Conservation (phyloP, 2,797 vertebrate genomes). For the Leptodactylus fallax region DNA sequence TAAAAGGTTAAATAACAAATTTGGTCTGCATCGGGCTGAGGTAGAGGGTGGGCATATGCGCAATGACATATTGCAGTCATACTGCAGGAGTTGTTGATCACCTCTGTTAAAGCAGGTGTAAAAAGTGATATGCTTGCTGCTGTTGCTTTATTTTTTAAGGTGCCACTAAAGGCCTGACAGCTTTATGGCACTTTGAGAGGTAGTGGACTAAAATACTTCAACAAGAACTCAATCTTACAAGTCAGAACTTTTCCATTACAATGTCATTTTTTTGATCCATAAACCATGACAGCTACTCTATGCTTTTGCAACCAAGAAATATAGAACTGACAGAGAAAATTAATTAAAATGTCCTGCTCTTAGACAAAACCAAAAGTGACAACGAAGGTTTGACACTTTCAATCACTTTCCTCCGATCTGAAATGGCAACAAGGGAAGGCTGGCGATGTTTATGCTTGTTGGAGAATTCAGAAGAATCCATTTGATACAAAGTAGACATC, state of each 20-base stretch:
- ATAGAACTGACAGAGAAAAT: slow-evolving; percentile 57
- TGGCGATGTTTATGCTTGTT: slow-evolving; percentile 10
- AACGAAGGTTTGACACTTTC: slow-evolving; percentile 53
- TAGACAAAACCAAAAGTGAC: slow-evolving; percentile 50
- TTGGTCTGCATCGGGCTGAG: background rate
- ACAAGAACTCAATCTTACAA: slow-evolving; percentile 45
- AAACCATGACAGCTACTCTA: slow-evolving; percentile 60
- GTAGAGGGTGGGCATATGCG: background rate
- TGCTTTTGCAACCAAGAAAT: slow-evolving; percentile 57
- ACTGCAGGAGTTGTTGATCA: too few species aligned
- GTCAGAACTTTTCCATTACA: slow-evolving; percentile 56
- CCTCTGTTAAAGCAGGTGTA: background rate
- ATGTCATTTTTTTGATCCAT: slow-evolving; percentile 53
- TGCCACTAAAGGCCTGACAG: slow-evolving; percentile 9
- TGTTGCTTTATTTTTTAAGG: slow-evolving; percentile 26
- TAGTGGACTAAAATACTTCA: slow-evolving; percentile 37
- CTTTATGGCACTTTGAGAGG: slow-evolving; percentile 32
- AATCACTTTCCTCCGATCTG: slow-evolving; percentile 45
- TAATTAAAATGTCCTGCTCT: slow-evolving; percentile 58
- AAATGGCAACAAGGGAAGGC: slow-evolving; percentile 40
- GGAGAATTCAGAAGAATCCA: slow-evolving; percentile 35
- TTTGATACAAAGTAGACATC: background rate
- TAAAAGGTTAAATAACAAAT: background rate
- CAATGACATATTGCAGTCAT: background rate
- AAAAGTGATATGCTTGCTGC: slow-evolving; percentile 5